A percentile compares a stretch with the other conserved stretches of the same genome.
phyloP scores from a whole-genome alignment of 2,888 invertebrate genomes.

The Fragum whitleyi region DNA sequence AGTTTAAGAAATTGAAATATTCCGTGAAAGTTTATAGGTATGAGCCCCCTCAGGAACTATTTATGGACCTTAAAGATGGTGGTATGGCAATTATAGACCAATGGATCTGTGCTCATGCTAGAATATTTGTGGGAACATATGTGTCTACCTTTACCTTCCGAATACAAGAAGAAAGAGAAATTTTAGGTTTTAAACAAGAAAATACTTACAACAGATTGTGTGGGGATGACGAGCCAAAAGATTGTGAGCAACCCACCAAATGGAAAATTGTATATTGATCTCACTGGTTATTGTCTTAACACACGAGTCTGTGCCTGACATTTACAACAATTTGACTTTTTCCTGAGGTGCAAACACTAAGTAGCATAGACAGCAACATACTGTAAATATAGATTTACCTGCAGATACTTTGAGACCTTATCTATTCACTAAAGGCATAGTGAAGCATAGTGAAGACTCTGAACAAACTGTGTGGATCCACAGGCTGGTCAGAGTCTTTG shows the following conservation, averaged over 20 bases:
- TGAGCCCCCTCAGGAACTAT: conserved; percentile 74
- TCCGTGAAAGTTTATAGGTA: conserved; percentile 75
- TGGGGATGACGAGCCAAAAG: conserved; percentile 86
- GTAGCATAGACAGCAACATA: no score
- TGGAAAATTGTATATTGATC: conserved; percentile 87
- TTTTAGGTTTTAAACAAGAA: conserved; percentile 92
- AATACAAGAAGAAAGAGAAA: conserved; percentile 98
- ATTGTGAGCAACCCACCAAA: conserved; percentile 91
- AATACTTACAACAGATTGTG: conserved; percentile 96
- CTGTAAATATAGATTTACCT: no score
- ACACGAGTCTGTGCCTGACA: no score
- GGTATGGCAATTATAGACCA: conserved; percentile 97
- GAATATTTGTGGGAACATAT: conserved; percentile 95
- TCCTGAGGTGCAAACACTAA: no score
- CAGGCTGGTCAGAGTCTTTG: no score
- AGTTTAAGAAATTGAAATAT: conserved; percentile 85
- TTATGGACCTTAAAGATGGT: conserved; percentile 89
- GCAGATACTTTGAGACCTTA: no score
- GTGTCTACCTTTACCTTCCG: conserved; percentile 98
- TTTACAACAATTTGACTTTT: no score
- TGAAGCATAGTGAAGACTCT: no score
- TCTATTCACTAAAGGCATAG: no score
- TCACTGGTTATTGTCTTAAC: no score
- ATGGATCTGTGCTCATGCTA: conserved; percentile 95
- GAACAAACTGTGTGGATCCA: no score